Base-by-base conservation (phyloP, 2,888 invertebrate genomes). In the Thera britannica region DNA sequence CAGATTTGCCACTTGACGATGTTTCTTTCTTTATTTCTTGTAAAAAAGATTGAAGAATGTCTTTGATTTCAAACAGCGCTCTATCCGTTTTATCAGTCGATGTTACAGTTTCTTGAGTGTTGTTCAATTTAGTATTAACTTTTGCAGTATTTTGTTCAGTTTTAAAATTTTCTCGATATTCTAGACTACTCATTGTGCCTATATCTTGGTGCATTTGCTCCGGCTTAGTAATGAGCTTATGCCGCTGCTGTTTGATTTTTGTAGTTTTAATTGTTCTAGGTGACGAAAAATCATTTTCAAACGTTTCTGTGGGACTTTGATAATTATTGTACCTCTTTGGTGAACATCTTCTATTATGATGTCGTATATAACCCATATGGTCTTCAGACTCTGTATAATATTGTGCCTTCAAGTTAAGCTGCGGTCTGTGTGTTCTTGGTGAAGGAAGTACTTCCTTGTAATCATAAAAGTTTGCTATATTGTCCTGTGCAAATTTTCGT, bases 21-120 rank as follows among this genome's bases (percentile, higher is more conserved):
- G 79, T 68, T 71, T 91, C 90, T 74, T 88, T 91, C 71, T 92
- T 93, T 67, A 93, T 89, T 81, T 93, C 92, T 55, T 85, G 82
- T 58, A 93, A 76, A 71, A 93, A 93, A 63, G 68, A 87, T 79
- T 91, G 90, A 9, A 93, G 79, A 59, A 92, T 89, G 64, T 90
- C 85, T 79, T 93, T 93, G 60, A 93, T 92, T 88, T 93, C 93
- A 67, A 78, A 82, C n/a, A 93, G 76, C 2, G 92, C 85, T 79
- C 86, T 89, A 65, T 92, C 92, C 4, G 91, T 90, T 82, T 87
- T 90, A 56, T 90, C 87, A 46, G 68, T 73, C 49, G 79, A 78
- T 41, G 74, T 70, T 49, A 83, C 82, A 0, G 80, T 82, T 56
- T 85, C 83, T 71, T 86, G 84, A 6, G 83, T 83, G 76, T 85